phyloP scores from a whole-genome alignment of 2,113 vertebrate genomes.

The Gavia stellata region DNA sequence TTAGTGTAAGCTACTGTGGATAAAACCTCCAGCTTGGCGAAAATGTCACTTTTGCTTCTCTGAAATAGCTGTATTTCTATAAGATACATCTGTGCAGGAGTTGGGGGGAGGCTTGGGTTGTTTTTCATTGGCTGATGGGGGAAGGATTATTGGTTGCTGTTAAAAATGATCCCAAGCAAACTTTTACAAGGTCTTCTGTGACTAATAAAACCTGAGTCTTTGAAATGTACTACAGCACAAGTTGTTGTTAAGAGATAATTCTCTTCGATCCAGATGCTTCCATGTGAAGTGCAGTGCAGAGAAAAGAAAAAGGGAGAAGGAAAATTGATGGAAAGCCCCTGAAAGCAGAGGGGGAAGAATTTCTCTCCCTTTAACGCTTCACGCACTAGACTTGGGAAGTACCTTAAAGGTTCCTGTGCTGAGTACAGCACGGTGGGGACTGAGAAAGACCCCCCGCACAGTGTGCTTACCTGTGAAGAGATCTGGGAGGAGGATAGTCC shows the following conservation, averaged over 20 bases:
- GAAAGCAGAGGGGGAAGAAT: background rate
- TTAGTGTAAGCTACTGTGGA: background rate
- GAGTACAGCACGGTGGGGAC: background rate
- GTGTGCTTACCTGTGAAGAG: background rate
- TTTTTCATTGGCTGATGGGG: conserved; percentile 27
- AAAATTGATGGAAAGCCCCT: conserved; percentile 2
- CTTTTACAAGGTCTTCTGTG: conserved; percentile 56
- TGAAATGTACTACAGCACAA: conserved; percentile 24
- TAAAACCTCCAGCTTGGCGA: background rate
- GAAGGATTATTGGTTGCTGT: conserved; percentile 44
- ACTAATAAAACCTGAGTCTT: conserved; percentile 54
- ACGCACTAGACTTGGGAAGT: background rate
- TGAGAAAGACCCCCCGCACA: background rate
- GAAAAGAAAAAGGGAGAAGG: background rate
- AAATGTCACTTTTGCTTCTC: conserved; percentile 9
- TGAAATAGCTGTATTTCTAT: background rate
- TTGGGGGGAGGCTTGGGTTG: background rate
- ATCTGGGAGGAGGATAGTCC: background rate
- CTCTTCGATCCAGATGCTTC: conserved; percentile 50
- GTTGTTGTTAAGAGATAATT: conserved; percentile 56
- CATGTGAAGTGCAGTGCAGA: conserved; percentile 1
- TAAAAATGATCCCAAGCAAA: conserved; percentile 57
- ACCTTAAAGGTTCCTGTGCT: background rate
- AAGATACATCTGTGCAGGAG: background rate
- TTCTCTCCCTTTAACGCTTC: background rate